phyloP scores from a whole-genome alignment of 2,888 invertebrate species.

The Suillia variegata region DNA sequence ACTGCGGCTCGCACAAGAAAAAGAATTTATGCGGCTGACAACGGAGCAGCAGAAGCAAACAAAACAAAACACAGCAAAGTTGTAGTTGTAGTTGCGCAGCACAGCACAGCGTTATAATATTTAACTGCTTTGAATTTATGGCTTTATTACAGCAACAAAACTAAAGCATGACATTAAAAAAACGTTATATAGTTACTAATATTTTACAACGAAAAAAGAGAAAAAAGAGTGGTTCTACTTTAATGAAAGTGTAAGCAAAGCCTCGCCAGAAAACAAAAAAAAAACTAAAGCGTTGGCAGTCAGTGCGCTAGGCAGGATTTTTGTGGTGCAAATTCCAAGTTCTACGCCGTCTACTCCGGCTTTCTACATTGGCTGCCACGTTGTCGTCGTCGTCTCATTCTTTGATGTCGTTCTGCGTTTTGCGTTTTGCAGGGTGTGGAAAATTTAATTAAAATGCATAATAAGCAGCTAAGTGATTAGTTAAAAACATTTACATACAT shows the following conservation, averaged over 20 bases:
- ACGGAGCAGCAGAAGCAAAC: too few species aligned
- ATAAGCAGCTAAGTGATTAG: not conserved
- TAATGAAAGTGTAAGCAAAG: not conserved
- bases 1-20: too few species aligned
- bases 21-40: not conserved
- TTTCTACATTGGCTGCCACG: too few species aligned
- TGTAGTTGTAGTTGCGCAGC: constrained; percentile 1
- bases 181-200: not conserved
- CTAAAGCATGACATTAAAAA: not conserved
- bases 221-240: not conserved
- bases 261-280: too few species aligned
- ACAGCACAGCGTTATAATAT: not conserved
- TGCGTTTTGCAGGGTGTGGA: not conserved
- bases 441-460: constrained; percentile 1
- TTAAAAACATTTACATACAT: too few species aligned
- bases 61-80: not conserved
- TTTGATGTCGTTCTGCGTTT: not conserved
- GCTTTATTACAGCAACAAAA: not conserved
- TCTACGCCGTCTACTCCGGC: too few species aligned
- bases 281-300: too few species aligned
- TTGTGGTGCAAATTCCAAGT: not conserved
- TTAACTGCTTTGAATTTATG: not conserved
- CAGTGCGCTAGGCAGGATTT: not conserved
- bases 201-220: not conserved
- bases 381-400: too few species aligned